These are phyloP conservation scores for Cepaea nemoralis DNA, from an alignment of 1,140 invertebrate species.

Conservation along the genomic window DNA sequence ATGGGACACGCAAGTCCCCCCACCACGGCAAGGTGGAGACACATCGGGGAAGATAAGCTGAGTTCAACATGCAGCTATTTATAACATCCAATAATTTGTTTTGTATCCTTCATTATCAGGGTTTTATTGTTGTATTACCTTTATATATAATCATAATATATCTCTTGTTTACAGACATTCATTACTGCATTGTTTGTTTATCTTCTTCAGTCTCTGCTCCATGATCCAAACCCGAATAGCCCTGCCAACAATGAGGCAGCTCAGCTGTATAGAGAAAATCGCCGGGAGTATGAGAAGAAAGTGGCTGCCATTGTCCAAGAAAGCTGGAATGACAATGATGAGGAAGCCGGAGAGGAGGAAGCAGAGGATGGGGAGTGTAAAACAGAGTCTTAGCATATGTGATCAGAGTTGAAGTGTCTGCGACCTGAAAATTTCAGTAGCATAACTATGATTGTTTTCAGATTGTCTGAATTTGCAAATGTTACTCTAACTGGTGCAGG, in stretches of 20 bases:
- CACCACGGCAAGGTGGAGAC: no score
- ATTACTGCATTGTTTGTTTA: slow-evolving; percentile 41
- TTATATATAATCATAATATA: no score
- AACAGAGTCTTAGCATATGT: slow-evolving; percentile 36
- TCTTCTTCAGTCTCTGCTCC: slow-evolving; percentile 70
- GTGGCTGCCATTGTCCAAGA: slow-evolving; percentile 69
- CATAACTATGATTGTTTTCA: not conserved
- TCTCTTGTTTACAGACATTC: no score
- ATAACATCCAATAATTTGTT: no score
- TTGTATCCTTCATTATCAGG: no score
- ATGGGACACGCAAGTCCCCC: no score
- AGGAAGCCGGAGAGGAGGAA: slow-evolving; percentile 63
- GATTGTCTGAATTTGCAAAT: not conserved
- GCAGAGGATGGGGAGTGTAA: slow-evolving; percentile 49
- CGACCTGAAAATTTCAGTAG: not conserved
- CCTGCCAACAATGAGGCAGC: slow-evolving; percentile 73
- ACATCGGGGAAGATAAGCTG: no score
- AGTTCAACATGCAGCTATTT: no score
- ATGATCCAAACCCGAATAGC: slow-evolving; percentile 73
- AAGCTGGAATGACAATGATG: slow-evolving; percentile 70
- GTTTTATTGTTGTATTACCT: no score
- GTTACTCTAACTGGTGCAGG: not conserved
- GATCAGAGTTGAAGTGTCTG: not conserved
- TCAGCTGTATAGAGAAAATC: slow-evolving; percentile 72
- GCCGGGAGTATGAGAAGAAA: slow-evolving; percentile 73